A percentile compares a stretch with the other conserved stretches of the same genome.
phyloP scores from a whole-genome alignment of 2,888 invertebrate genomes.

The Syrista parreyssii region DNA sequence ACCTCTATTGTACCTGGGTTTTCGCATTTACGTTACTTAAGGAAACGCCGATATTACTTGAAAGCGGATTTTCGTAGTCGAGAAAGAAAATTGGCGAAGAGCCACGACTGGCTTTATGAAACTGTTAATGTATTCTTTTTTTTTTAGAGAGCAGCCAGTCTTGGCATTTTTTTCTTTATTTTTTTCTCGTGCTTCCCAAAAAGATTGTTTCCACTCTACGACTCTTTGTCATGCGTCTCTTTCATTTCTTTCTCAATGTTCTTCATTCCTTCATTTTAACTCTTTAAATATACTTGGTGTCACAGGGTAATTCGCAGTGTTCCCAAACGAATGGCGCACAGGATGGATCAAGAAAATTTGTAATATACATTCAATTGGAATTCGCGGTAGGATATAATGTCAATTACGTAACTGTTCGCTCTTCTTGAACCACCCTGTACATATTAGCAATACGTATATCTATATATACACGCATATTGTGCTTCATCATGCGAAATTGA shows the following conservation, averaged over 20 bases:
- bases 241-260: not conserved
- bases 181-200: not conserved
- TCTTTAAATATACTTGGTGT: slow-evolving; percentile 19
- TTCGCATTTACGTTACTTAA: not conserved
- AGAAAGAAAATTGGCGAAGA: not conserved
- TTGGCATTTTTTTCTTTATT: not conserved
- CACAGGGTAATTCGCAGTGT: slow-evolving; percentile 18
- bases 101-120: not conserved
- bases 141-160: not conserved
- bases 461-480: not conserved
- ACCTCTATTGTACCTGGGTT: not conserved
- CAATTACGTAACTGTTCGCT: not conserved
- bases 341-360: not conserved
- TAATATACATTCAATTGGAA: not conserved
- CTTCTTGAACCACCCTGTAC: not conserved
- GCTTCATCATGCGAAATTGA: slow-evolving; percentile 2
- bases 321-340: slow-evolving; percentile 9
- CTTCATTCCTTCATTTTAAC: not conserved
- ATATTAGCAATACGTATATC: not conserved
- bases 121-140: not conserved
- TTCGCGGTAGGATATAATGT: not conserved
- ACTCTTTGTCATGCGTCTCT: too few species aligned
- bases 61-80: not conserved
- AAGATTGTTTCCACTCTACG: not conserved
- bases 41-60: not conserved